Evolutionary conservation across 2,888 invertebrate genomes (phyloP), one percentile per base, ranked within the genome.

Genomic region (Stictocephala bisonia): DNA sequence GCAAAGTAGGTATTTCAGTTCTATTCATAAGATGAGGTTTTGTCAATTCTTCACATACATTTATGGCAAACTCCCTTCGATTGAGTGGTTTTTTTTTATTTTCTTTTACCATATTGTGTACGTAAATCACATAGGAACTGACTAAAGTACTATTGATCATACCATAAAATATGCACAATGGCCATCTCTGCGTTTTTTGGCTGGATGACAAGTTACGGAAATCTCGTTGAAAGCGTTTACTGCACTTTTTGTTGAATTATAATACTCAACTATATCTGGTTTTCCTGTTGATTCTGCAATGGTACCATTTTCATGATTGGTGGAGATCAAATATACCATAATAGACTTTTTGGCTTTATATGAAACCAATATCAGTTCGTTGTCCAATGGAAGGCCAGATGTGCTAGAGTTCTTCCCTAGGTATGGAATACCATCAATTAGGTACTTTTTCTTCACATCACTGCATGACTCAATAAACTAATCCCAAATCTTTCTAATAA

Each of bases 371-470:
- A 71, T 29, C 44, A 71, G 24, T 15, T 71, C 71, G 11, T 71
- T 71, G 48, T 71, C 64, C 2, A 27, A 18, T 3, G 71, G 60
- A 11, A 48, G 27, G 1, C 71, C 71, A 7, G 26, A 27, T 3
- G 71, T 35, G 48, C 44, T 60, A 13, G 60, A 27, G 26, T 60
- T 11, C 22, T 71, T 71, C 44, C 58, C 71, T 9, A 60, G 26
- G 27, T 71, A 56, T 27, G 71, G 71, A 13, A 18, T 58, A 11
- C 18, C 40, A 15, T 71, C 44, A 26, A 71, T 60, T 22, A 41
- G n/a, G 29, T 71, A 60, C 29, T 60, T 71, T 11, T 60, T 71
- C 20, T 64, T 71, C 4, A 64, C 71, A 71, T 71, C 48, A 64
- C 71, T 13, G 22, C 71, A 71, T 9, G 60, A 3, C 3, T 50